Base-by-base conservation (phyloP, 2,888 invertebrate genomes). In the Rhogogaster chlorosoma region DNA sequence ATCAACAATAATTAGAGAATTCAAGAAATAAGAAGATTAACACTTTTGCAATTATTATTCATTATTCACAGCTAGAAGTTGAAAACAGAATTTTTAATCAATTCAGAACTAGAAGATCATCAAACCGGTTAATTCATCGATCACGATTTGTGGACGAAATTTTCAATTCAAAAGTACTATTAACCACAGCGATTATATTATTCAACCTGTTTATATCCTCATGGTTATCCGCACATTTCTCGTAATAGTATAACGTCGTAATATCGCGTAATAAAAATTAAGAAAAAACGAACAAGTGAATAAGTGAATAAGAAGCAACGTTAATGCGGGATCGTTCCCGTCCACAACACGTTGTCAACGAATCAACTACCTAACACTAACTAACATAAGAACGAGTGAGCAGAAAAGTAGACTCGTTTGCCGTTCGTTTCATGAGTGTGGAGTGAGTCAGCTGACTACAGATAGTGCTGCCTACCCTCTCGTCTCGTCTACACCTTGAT, bases 281-380 rank as follows among this genome's bases (percentile, higher is more conserved):
- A 18, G n/a, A 7, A 53, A 53, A n/a, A n/a, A 53, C 6, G 1
- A 9, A 18, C n/a, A 36, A 36, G n/a, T n/a, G n/a, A n/a, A n/a
- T n/a, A n/a, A 38, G 6, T 42, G 7, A 71, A 36, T n/a, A 12
- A 67, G 18, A 32, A 18, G 10, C 71, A 18, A 32, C n/a, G 9
- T n/a, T 3, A 6, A 32, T 71, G 36, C 9, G 32, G 36, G 32
- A 18, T 6, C 6, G 29, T 18, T 9, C 26, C 15, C 32, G 22
- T 61, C 38, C 42, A 22, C 42, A 18, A 32, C 71, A 38, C 61
- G 78, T 80, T 80, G 78, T 80, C 57, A 38, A 80, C 78, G 26
- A 38, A 61, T 80, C 57, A 22, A 61, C 78, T 61, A 61, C 78
- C 78, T 61, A 80, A 80, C 61, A 80, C 78, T 80, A 80, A 80